These are phyloP conservation scores for Pavo muticus DNA, from an alignment of 2,113 vertebrate genomes.

Conservation along the genomic window DNA sequence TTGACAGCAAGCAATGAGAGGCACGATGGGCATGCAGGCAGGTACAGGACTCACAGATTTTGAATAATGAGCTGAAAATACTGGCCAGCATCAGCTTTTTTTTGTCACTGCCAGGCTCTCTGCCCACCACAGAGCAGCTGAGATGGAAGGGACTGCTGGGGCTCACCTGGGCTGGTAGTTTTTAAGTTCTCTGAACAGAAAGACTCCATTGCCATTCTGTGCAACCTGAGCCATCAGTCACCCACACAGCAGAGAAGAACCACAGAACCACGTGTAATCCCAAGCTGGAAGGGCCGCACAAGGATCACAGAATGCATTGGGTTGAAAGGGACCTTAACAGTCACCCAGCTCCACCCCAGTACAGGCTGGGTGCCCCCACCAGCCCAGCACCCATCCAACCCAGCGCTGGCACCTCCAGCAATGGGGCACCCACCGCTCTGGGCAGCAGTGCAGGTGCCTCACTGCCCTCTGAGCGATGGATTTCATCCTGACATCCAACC, in stretches of 20 bases:
- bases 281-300: no score
- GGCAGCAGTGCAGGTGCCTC: no score
- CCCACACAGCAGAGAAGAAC: no score
- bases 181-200: not conserved
- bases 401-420: no score
- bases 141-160: not conserved
- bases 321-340: no score
- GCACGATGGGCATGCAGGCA: accelerated
- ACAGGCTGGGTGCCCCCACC: no score
- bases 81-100: accelerated
- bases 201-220: not conserved
- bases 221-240: not conserved
- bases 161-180: not conserved
- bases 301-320: no score
- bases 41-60: accelerated
- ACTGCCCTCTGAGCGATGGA: no score
- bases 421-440: no score
- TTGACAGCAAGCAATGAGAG: accelerated
- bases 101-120: accelerated
- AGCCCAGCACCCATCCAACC: no score
- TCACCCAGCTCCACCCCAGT: no score
- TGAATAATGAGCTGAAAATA: accelerated
- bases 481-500: no score
- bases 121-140: not conserved
- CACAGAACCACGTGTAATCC: not conserved